phyloP scores from a whole-genome alignment of 2,888 invertebrate species.

The Agonopterix alstromeriana region DNA sequence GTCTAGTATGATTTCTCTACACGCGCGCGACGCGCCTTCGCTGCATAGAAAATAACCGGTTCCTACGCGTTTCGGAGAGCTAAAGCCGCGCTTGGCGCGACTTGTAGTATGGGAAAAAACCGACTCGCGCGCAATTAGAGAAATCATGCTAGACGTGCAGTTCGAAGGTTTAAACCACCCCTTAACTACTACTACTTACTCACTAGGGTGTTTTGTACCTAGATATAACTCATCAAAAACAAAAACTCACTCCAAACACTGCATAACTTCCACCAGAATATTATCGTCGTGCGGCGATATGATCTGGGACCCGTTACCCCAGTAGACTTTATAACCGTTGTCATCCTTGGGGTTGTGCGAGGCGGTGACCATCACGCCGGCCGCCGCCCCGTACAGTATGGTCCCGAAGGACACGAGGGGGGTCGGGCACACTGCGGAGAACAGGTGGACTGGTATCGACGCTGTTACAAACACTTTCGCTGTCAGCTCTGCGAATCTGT shows the following conservation, averaged over 20 bases:
- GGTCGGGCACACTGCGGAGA: constrained; percentile 89
- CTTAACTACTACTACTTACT: too few species aligned
- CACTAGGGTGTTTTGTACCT: too few species aligned
- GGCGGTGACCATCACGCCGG: constrained; percentile 96
- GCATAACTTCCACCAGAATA: constrained; percentile 86
- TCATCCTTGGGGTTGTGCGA: constrained; percentile 97
- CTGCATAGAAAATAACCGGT: too few species aligned
- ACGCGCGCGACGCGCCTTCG: too few species aligned
- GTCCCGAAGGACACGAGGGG: constrained; percentile 95
- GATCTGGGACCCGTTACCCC: constrained; percentile 96
- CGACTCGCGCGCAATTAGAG: too few species aligned
- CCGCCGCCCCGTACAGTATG: constrained; percentile 82
- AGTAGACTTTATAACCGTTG: constrained; percentile 99
- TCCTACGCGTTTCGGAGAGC: too few species aligned
- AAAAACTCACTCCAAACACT: constrained; percentile 79
- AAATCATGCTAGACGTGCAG: too few species aligned
- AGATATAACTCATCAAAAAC: too few species aligned
- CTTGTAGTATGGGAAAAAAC: too few species aligned
- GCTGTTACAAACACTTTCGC: constrained; percentile 87
- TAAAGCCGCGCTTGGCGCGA: too few species aligned
- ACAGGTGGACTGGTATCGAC: constrained; percentile 88
- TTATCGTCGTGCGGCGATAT: constrained; percentile 92
- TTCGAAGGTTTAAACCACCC: too few species aligned
- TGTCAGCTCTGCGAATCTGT: constrained; percentile 92
- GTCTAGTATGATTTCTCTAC: too few species aligned